Percentiles rank a stretch among this genome's conserved stretches.
phyloP scores from a whole-genome alignment of 53 echinoderm and acorn worm species.

The Temnopleurus reevesii region DNA sequence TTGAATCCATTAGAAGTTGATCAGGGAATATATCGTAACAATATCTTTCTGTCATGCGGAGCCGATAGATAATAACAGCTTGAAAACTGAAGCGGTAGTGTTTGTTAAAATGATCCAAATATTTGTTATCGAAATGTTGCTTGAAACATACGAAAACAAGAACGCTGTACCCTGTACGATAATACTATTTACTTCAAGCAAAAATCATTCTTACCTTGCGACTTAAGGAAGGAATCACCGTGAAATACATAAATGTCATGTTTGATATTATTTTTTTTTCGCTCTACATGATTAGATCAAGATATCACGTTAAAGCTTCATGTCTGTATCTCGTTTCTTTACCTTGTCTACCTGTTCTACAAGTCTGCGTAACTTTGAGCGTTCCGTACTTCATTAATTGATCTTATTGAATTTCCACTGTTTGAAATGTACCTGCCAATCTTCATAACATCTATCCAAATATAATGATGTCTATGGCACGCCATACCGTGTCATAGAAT shows the following conservation, averaged over 20 bases:
- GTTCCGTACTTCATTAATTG: background rate
- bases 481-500: background rate
- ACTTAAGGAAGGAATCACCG: background rate
- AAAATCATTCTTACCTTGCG: background rate
- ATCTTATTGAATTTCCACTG: background rate
- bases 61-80: too few relatives aligned
- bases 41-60: too few relatives aligned
- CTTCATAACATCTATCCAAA: slow-evolving; percentile 16
- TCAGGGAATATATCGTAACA: too few relatives aligned
- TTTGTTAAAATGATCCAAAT: too few relatives aligned
- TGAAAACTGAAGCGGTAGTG: too few relatives aligned
- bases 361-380: background rate
- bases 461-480: background rate
- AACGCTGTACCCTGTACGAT: too few relatives aligned
- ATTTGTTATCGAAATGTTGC: too few relatives aligned
- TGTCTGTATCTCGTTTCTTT: background rate
- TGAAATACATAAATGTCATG: background rate
- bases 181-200: too few relatives aligned
- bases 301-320: slow-evolving; percentile 16
- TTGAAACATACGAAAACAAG: too few relatives aligned
- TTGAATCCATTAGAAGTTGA: too few relatives aligned
- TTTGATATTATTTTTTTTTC: too few relatives aligned
- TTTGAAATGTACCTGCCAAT: slow-evolving; percentile 13
- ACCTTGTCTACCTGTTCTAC: background rate
- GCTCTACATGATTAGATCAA: background rate